Evolutionary conservation across 1,140 invertebrate species (phyloP).

Genomic region (Homalodisca vitripennis): DNA sequence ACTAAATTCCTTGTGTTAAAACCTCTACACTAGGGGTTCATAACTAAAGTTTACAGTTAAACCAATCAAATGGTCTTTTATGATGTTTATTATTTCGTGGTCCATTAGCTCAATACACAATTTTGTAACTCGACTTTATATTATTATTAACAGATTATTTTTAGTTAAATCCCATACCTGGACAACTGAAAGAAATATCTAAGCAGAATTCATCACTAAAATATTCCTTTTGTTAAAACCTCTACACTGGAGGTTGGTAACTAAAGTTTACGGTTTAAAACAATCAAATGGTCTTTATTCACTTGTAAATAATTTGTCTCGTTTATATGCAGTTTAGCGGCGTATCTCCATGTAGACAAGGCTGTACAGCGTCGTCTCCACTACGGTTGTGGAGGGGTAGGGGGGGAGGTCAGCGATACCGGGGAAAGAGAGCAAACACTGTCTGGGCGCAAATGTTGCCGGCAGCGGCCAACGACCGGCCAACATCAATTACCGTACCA

Average conservation of each 20-base stretch:
- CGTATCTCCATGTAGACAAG: not conserved
- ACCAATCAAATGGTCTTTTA: too few species aligned
- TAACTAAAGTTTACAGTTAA: too few species aligned
- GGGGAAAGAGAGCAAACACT: not conserved
- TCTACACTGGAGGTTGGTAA: not conserved
- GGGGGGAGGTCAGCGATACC: not conserved
- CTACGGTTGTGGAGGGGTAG: not conserved
- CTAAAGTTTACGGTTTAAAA: not conserved
- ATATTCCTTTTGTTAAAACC: not conserved
- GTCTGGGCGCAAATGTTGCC: too few species aligned
- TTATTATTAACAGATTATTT: too few species aligned
- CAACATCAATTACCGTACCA: slow-evolving; percentile 1
- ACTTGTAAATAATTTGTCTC: not conserved
- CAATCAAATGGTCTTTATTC: not conserved
- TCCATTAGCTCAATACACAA: too few species aligned
- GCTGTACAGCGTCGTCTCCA: not conserved
- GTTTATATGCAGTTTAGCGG: not conserved
- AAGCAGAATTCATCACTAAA: not conserved
- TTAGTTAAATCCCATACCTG: too few species aligned
- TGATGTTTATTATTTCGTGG: too few species aligned
- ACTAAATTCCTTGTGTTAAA: too few species aligned
- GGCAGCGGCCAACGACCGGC: too few species aligned
- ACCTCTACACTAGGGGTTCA: too few species aligned
- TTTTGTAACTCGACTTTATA: too few species aligned
- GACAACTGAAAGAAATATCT: too few species aligned